Evolutionary conservation across 2,888 invertebrate genomes (phyloP).

Genomic region (Calliopum simillimum): DNA sequence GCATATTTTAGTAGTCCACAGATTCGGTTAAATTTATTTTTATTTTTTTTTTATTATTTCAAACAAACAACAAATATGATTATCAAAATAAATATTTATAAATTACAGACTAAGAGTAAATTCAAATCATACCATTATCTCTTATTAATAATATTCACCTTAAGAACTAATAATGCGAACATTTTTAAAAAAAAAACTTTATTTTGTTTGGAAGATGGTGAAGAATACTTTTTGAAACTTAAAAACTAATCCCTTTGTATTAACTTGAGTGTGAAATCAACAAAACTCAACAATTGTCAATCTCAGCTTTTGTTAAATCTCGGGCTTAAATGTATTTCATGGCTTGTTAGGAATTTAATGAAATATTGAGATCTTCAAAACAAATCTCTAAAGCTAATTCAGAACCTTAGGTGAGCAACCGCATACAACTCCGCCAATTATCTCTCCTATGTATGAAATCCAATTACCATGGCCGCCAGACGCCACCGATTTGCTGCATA

Average conservation of each 20-base stretch:
- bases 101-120: conserved; percentile 34
- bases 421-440: neutral
- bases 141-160: conserved; percentile 8
- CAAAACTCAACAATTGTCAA: no score
- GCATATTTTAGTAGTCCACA: no score
- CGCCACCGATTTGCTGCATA: conserved; percentile 52
- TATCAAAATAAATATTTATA: conserved; percentile 1
- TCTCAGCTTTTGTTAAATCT: no score
- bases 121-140: conserved; percentile 18
- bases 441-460: neutral
- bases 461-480: conserved; percentile 63
- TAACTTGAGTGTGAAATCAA: no score
- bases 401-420: neutral
- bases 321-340: conserved; percentile 12
- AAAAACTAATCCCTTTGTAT: no score
- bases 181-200: conserved; percentile 25
- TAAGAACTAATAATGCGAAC: conserved; percentile 5
- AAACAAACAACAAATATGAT: conserved; percentile 21
- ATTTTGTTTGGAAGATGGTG: conserved; percentile 24
- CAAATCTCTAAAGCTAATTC: conserved; percentile 21
- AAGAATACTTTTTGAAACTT: conserved; percentile 7
- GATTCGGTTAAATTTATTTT: no score
- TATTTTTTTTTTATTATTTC: no score
- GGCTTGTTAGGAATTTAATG: conserved; percentile 11
- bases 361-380: conserved; percentile 12